phyloP scores from a whole-genome alignment of 2,113 vertebrate species.

The Toxostoma redivivum region DNA sequence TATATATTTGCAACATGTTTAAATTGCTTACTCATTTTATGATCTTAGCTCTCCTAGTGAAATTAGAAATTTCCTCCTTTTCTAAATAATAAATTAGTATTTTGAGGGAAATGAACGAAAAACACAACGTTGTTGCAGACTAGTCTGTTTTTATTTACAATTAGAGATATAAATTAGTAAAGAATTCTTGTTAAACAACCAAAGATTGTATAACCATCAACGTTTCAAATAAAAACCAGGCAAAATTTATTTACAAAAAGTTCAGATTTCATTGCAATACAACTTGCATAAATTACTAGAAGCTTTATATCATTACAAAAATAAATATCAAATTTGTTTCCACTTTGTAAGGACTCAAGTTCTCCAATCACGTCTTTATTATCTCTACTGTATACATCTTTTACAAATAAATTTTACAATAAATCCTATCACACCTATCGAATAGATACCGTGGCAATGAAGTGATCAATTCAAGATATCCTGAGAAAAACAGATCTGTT shows the following conservation, averaged over 20 bases:
- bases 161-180: slow-evolving; percentile 99
- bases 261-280: slow-evolving; percentile 96
- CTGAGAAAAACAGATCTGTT: slow-evolving; percentile 93
- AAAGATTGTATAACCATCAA: slow-evolving; percentile 89
- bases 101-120: slow-evolving; percentile 45
- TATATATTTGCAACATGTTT: slow-evolving; percentile 24
- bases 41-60: neutral
- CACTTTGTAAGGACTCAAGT: slow-evolving; percentile 92
- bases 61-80: slow-evolving; percentile 22
- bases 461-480: slow-evolving; percentile 89
- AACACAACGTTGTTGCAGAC: slow-evolving; percentile 75
- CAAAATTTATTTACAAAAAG: slow-evolving; percentile 98
- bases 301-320: slow-evolving; percentile 98
- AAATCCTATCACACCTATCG: slow-evolving; percentile 86
- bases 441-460: slow-evolving; percentile 92
- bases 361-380: slow-evolving; percentile 83
- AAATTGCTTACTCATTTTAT: slow-evolving; percentile 18
- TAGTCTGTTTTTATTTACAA: slow-evolving; percentile 96
- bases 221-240: slow-evolving; percentile 96
- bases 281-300: slow-evolving; percentile 99
- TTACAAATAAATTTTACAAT: slow-evolving; percentile 87
- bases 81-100: neutral
- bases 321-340: slow-evolving; percentile 99
- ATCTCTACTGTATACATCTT: slow-evolving; percentile 84
- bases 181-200: slow-evolving; percentile 93